These are phyloP conservation scores for Gallinago solitaria DNA, from an alignment of 2,797 vertebrate genomes.

Conservation along the genomic window DNA sequence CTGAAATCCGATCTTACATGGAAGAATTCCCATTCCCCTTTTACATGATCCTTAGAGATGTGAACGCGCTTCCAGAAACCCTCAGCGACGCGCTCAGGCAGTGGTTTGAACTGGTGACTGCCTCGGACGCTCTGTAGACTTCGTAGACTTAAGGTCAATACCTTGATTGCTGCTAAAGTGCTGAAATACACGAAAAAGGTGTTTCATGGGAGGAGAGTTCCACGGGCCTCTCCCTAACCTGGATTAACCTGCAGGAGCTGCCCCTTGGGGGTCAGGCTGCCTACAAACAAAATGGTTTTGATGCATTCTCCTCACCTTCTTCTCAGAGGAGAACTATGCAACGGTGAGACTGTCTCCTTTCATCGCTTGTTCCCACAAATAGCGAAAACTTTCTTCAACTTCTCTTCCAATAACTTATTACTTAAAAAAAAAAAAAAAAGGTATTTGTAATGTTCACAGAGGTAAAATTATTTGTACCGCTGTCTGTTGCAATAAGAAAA, in stretches of 20 bases:
- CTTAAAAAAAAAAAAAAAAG: background rate
- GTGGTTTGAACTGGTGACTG: slow-evolving; percentile 97
- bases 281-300: background rate
- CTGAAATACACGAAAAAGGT: background rate
- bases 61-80: slow-evolving; percentile 92
- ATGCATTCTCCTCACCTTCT: background rate
- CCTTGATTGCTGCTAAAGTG: background rate
- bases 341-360: background rate
- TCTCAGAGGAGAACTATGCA: slow-evolving; percentile 65
- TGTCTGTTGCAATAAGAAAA: slow-evolving; percentile 36
- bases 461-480: background rate
- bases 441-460: background rate
- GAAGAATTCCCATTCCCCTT: slow-evolving; percentile 99
- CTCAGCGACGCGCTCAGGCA: slow-evolving; percentile 95
- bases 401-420: slow-evolving; percentile 64
- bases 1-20: slow-evolving; percentile 97
- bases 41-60: slow-evolving; percentile 92
- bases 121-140: slow-evolving; percentile 78
- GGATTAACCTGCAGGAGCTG: background rate
- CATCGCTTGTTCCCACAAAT: slow-evolving; percentile 7
- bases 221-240: background rate
- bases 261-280: background rate
- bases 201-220: background rate
- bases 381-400: background rate
- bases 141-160: background rate